Evolutionary conservation across 35 echinoderm and acorn worm species (phyloP).

Genomic region (Patiria miniata): DNA sequence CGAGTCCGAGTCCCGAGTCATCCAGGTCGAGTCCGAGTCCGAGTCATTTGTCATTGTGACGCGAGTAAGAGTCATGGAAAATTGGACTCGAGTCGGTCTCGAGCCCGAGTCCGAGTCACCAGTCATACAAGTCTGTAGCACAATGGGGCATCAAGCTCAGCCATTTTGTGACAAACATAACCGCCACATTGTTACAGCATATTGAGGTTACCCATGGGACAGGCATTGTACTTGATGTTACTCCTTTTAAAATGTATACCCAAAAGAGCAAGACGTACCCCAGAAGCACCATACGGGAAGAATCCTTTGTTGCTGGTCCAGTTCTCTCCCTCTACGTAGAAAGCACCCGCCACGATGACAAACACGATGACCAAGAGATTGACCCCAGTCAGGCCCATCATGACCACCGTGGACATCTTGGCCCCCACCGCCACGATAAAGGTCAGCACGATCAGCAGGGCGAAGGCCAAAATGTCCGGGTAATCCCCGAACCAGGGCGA

Average conservation of each 20-base stretch:
- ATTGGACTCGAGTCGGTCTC: too few relatives aligned
- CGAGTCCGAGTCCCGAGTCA: too few relatives aligned
- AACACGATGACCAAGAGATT: conserved; percentile 78
- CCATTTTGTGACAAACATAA: too few relatives aligned
- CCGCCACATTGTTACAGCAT: too few relatives aligned
- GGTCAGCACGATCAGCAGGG: conserved; percentile 69
- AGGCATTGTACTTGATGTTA: too few relatives aligned
- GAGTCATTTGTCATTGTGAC: too few relatives aligned
- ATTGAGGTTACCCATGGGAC: too few relatives aligned
- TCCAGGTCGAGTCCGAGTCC: too few relatives aligned
- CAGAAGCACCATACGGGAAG: conserved; percentile 82
- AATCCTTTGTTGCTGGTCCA: conserved; percentile 74
- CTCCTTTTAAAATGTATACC: background rate
- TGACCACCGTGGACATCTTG: conserved; percentile 73
- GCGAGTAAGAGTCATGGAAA: too few relatives aligned
- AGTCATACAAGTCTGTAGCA: too few relatives aligned
- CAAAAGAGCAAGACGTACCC: conserved; percentile 55
- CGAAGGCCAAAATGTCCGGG: conserved; percentile 89
- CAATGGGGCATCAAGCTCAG: too few relatives aligned
- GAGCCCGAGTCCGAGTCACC: too few relatives aligned
- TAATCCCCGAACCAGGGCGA: conserved; percentile 84
- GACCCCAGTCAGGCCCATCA: conserved; percentile 63
- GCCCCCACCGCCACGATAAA: conserved; percentile 72
- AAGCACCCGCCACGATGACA: conserved; percentile 73
- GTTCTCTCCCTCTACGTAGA: conserved; percentile 78